phyloP scores from a whole-genome alignment of 2,888 invertebrate species.

The Leucoma salicis region DNA sequence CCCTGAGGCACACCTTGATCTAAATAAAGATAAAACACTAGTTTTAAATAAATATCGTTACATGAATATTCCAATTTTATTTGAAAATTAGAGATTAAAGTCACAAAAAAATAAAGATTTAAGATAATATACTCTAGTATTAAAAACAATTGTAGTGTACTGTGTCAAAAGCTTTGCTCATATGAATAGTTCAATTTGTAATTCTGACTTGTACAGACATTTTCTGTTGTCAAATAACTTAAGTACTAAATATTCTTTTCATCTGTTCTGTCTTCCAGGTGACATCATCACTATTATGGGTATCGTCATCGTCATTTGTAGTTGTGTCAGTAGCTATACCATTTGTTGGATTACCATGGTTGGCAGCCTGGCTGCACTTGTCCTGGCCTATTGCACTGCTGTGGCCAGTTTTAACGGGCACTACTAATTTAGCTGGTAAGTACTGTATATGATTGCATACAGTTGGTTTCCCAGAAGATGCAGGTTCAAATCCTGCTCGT shows the following conservation, averaged over 20 bases:
- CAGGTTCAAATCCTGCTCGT: too few relatives aligned
- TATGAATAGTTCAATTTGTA: too few relatives aligned
- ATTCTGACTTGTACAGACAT: too few relatives aligned
- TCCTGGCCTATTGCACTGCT: conserved; percentile 58
- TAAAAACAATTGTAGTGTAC: not conserved
- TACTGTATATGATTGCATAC: too few relatives aligned
- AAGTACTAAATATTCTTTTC: too few relatives aligned
- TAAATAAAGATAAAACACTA: not conserved
- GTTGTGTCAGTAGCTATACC: conserved; percentile 34
- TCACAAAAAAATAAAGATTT: too few relatives aligned
- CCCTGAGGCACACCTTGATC: conserved; percentile 5
- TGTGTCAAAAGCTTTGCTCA: conserved; percentile 10
- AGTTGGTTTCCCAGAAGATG: too few relatives aligned
- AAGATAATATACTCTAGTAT: too few relatives aligned
- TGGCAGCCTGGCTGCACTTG: conserved; percentile 52
- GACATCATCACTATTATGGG: conserved; percentile 43
- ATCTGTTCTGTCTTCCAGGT: conserved; percentile 23
- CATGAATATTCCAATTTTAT: too few relatives aligned
- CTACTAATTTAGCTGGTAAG: conserved; percentile 54
- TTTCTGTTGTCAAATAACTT: too few relatives aligned
- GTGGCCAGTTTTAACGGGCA: conserved; percentile 59
- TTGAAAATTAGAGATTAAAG: too few relatives aligned
- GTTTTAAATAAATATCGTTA: too few relatives aligned
- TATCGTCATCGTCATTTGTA: conserved; percentile 42
- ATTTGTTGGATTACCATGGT: conserved; percentile 45